phyloP scores from a whole-genome alignment of 1,140 invertebrate species.

The Paramacrobiotus metropolitanus region DNA sequence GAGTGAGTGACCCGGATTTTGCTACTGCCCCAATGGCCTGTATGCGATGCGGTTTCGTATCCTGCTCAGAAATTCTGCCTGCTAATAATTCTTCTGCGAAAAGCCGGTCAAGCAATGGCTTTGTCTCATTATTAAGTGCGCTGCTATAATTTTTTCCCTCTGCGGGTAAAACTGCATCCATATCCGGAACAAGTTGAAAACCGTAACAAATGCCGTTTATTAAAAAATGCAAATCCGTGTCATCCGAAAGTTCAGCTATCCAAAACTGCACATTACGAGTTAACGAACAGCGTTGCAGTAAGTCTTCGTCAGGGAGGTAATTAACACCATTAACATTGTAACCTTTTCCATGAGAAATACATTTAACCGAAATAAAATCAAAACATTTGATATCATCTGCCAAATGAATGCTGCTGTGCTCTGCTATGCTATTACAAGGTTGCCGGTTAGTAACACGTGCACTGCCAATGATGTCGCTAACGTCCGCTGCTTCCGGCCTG shows the following conservation, averaged over 20 bases:
- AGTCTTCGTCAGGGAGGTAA: not conserved
- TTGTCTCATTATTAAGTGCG: not conserved
- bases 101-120: not conserved
- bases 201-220: not conserved
- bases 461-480: too few relatives aligned
- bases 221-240: not conserved
- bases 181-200: not conserved
- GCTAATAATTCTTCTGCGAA: too few relatives aligned
- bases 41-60: not conserved
- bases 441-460: too few relatives aligned
- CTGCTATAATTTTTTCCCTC: not conserved
- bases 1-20: not conserved
- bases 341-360: too few relatives aligned
- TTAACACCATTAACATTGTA: too few relatives aligned
- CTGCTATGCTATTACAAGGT: too few relatives aligned
- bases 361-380: too few relatives aligned
- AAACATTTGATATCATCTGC: too few relatives aligned
- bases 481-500: too few relatives aligned
- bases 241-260: not conserved
- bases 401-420: too few relatives aligned
- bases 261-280: not conserved
- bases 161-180: not conserved
- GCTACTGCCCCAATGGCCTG: not conserved
- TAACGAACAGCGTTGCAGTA: not conserved
- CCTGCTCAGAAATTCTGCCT: not conserved